These are phyloP conservation scores for Mormyrops boulengeri DNA, from an alignment of 2,797 vertebrate species.

Conservation along the genomic window DNA sequence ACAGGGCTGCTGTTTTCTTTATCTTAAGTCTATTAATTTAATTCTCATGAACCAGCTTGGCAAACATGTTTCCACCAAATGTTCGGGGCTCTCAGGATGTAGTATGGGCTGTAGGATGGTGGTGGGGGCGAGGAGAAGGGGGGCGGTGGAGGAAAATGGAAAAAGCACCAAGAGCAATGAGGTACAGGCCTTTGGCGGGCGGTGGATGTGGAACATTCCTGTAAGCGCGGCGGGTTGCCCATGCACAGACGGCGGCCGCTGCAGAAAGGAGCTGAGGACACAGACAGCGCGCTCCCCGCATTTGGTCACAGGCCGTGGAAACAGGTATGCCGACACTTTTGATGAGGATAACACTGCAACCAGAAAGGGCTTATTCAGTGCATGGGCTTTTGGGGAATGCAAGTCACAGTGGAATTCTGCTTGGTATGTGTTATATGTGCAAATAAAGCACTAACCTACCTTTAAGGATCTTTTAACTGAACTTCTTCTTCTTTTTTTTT, in stretches of 20 bases:
- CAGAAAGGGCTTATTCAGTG: background rate
- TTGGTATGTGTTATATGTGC: background rate
- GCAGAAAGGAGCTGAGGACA: background rate
- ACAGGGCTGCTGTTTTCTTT: conserved; percentile 8
- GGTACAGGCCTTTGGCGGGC: conserved; percentile 24
- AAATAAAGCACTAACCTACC: background rate
- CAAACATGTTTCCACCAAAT: conserved; percentile 35
- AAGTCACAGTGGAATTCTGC: background rate
- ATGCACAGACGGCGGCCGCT: background rate
- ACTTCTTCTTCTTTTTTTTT: background rate
- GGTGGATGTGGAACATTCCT: conserved; percentile 30
- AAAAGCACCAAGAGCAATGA: conserved; percentile 19
- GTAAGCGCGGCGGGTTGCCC: conserved; percentile 26
- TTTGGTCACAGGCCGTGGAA: background rate
- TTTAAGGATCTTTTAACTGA: background rate
- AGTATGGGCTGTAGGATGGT: conserved; percentile 20
- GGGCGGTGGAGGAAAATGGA: background rate
- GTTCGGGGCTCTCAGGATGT: conserved; percentile 15
- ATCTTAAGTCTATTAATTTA: background rate
- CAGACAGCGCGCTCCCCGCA: background rate
- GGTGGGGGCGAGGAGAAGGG: background rate
- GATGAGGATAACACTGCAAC: no score
- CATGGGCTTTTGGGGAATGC: background rate
- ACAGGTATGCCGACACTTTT: background rate
- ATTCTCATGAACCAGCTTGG: background rate